Evolutionary conservation across 2,888 invertebrate genomes (phyloP), one percentile per base, ranked within the genome.

Genomic region (Ctenicera cuprea): DNA sequence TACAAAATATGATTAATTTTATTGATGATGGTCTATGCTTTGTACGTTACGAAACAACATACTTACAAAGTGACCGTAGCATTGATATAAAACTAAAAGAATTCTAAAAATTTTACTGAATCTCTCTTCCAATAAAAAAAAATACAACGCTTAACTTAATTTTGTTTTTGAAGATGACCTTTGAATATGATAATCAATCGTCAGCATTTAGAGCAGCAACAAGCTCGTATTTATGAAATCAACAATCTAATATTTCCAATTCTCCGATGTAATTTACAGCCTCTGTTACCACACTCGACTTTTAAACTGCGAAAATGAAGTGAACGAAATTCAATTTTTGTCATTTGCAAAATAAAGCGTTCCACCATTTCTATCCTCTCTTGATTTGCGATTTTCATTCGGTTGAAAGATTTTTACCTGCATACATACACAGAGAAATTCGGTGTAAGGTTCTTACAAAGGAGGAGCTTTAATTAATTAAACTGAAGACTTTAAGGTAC

Each of bases 241-340:
- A 30, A 54, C 20, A 54, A 54, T 54, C 54, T 12, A 54, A 54
- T 54, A 3, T 8, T 54, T 54, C 7, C 30, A n/a, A 11, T 33
- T 33, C 5, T 5, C 33, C 9, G 1, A 33, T 33, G 33, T 33
- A 33, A 33, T 54, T 30, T 54, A 22, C 16, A 30, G 20, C 30
- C n/a, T 54, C 22, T n/a, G 54, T n/a, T 30, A 54, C 20, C 22
- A 54, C 11, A 18, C 50, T 54, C 22, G 54, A 22, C 54, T 30
- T 22, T 54, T 54, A 54, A 54, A 30, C 54, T 30, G 54, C 16
- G 20, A 50, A 50, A 50, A 3, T 50, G 50, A 50, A 50, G 12
- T 9, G 50, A 54, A 20, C 22, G 30, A 50, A 50, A 30, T 30
- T 54, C 54, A 54, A 30, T 54, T 54, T 54, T 30, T 54, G n/a